Conservation (phyloP, 2,888 invertebrate genomes). For the Tipula lateralis region DNA sequence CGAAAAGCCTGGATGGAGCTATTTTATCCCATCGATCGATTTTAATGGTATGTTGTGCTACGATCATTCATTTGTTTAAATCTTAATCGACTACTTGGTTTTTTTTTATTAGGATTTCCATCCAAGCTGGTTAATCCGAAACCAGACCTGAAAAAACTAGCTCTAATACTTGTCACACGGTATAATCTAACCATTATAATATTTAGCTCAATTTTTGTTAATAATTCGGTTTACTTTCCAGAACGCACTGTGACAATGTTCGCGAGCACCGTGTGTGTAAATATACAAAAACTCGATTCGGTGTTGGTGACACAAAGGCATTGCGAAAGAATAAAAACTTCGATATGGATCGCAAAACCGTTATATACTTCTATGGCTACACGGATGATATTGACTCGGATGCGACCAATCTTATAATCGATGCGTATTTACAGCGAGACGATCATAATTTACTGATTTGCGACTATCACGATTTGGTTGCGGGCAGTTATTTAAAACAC, state of each 20-base stretch:
- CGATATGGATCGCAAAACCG: constrained; percentile 52
- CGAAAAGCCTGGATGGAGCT: background rate
- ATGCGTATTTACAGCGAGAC: constrained; percentile 44
- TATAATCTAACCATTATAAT: background rate
- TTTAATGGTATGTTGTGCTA: background rate
- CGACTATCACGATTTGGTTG: constrained; percentile 47
- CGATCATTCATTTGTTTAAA: background rate
- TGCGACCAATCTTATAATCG: constrained; percentile 52
- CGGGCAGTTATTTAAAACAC: constrained; percentile 47
- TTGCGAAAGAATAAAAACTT: background rate
- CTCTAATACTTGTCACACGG: background rate
- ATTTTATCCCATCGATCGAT: background rate
- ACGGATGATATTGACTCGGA: constrained; percentile 56
- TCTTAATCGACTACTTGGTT: background rate
- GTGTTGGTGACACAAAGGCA: background rate
- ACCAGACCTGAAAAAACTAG: background rate
- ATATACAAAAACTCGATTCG: background rate
- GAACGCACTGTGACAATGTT: background rate
- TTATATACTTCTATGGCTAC: constrained; percentile 58
- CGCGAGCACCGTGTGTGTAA: background rate
- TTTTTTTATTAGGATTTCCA: background rate
- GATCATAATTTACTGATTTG: constrained; percentile 45
- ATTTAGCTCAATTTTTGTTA: too few relatives aligned
- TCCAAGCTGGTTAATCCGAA: background rate
- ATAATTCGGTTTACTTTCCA: background rate